These are phyloP conservation scores for Parnassius orleans DNA, from an alignment of 2,888 invertebrate species.

Conservation along the genomic window DNA sequence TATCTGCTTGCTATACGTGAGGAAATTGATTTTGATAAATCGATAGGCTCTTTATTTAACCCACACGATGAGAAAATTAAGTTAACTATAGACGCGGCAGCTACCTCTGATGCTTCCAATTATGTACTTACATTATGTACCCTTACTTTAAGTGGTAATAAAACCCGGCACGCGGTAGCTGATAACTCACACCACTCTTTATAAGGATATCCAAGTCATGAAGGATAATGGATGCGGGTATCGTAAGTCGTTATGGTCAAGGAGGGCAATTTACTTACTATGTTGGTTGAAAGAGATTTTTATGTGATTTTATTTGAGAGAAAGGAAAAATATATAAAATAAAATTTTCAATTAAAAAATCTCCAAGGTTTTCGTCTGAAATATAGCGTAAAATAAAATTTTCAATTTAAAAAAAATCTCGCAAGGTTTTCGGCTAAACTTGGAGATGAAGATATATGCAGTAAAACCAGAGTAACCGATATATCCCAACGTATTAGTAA, in stretches of 20 bases:
- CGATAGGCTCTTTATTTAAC: conserved; percentile 20
- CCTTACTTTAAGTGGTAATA: conserved; percentile 54
- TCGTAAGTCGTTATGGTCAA: conserved; percentile 63
- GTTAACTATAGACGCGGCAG: conserved; percentile 26
- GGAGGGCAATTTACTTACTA: conserved; percentile 55
- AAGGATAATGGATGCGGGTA: conserved; percentile 64
- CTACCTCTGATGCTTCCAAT: conserved; percentile 33
- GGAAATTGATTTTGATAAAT: conserved; percentile 26
- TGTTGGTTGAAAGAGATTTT: conserved; percentile 53
- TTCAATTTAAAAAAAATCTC: no score
- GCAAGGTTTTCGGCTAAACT: no score
- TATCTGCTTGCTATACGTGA: conserved; percentile 8
- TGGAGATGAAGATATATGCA: no score
- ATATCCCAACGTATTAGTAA: no score
- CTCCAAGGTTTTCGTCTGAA: no score
- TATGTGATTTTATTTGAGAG: conserved; percentile 34
- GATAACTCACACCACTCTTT: conserved; percentile 54
- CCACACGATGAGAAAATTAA: conserved; percentile 24
- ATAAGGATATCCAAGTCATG: conserved; percentile 60
- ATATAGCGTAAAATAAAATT: no score
- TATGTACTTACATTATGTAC: conserved; percentile 35
- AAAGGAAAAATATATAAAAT: no score
- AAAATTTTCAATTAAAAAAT: no score
- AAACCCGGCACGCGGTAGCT: conserved; percentile 53
- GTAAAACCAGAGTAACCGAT: no score